Conservation (phyloP, 2,113 vertebrate genomes). For the Irena cyanogastra region DNA sequence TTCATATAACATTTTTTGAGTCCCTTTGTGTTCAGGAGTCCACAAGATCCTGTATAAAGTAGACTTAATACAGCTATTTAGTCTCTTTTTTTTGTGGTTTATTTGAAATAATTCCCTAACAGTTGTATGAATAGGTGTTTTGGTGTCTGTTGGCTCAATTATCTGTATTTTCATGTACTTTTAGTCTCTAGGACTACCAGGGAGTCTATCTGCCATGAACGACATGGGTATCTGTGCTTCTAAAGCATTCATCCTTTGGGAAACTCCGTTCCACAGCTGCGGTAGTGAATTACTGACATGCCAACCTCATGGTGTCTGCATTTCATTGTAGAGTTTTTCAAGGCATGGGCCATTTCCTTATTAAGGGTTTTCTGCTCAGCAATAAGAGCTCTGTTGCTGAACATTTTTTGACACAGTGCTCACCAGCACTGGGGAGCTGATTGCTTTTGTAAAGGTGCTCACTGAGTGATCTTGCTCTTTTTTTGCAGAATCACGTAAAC, state of each 20-base stretch:
- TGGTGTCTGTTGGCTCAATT: not conserved
- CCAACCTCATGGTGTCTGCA: not conserved
- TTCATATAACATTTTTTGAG: not conserved
- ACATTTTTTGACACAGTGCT: not conserved
- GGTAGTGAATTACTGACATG: not conserved
- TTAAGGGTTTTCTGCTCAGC: not conserved
- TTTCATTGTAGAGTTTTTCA: not conserved
- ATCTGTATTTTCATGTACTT: not conserved
- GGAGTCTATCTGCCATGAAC: not conserved
- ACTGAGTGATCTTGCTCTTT: not conserved
- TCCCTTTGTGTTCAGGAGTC: not conserved
- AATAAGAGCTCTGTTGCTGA: not conserved
- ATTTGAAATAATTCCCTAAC: not conserved
- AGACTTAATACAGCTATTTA: not conserved
- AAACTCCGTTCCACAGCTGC: not conserved
- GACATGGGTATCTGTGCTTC: not conserved
- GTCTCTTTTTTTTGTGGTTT: not conserved
- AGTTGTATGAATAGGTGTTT: not conserved
- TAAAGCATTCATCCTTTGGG: not conserved
- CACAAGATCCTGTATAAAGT: not conserved
- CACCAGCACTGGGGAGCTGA: too few species aligned
- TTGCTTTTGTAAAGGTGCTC: not conserved
- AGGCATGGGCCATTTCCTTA: not conserved
- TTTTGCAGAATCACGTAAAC: conserved; percentile 92
- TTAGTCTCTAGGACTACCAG: not conserved